Base-by-base conservation (phyloP, 64 coral and sea anemone genomes). In the Catalaphyllia jardinei region DNA sequence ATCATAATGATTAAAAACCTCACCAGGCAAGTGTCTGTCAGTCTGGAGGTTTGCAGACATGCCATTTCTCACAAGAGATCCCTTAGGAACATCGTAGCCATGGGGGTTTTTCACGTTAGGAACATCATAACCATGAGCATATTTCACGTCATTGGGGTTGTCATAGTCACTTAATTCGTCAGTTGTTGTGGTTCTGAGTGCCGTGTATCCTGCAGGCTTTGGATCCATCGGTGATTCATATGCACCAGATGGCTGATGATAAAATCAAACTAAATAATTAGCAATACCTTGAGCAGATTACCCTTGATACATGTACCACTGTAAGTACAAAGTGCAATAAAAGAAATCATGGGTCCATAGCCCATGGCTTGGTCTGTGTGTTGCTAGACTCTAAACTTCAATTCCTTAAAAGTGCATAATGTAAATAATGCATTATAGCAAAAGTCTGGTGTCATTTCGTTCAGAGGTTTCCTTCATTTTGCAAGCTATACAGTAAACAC, bases 71-170 rank as follows among this genome's bases (percentile, higher is more conserved):
- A 46, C 42, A 46, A 46, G 42, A 8, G 42, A 46, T 46, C 42
- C 42, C 62, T 67, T 71, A 29, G 81, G 61, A 17, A 63, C 31
- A 15, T 60, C 78, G 30, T 80, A 80, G 4, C 78, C 78, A 30
- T 19, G 12, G 27, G 78, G 19, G 31, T 25, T 28, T 71, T 38
- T 46, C 42, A 46, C 6, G 42, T 46, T 52, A 31, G 63, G 81
- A 35, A 85, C 81, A 85, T 85, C 81, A 71, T 85, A 85, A 24
- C 81, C 81, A 71, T 71, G 81, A 12, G 31, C 63, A 9, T 13
- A 10, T 12, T 0, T 65, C 22, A 22, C 10, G 39, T 52, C 42
- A 29, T 85, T 71, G 24, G 81, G 81, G 62, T 85, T 85, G 81
- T 71, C 81, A 71, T 85, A 85, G 38, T 39, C 39, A 51, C 22